These are phyloP conservation scores for Megalops atlanticus DNA, from an alignment of 2,113 vertebrate genomes.

Conservation along the genomic window DNA sequence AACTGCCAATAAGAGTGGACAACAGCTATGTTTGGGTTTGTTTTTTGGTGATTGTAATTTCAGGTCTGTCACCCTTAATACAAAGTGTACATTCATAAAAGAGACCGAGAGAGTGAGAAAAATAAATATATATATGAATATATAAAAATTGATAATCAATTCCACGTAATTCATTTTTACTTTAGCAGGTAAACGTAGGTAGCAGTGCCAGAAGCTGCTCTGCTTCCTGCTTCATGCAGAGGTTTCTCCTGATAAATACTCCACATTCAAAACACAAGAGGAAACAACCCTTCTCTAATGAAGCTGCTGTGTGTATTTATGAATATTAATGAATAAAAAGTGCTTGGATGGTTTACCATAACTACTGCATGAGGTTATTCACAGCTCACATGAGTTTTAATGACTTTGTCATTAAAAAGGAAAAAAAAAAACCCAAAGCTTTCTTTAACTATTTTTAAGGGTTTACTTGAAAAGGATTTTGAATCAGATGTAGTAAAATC, in stretches of 20 bases:
- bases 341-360: conserved; percentile 99
- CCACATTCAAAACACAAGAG: conserved; percentile 92
- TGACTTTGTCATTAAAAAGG: conserved; percentile 88
- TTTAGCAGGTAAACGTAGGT: conserved; percentile 94
- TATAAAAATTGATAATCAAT: conserved; percentile 91
- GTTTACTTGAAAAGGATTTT: conserved; percentile 62
- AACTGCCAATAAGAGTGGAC: conserved; percentile 98
- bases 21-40: conserved; percentile 49
- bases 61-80: conserved; percentile 99
- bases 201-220: conserved; percentile 79
- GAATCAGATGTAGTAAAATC: conserved; percentile 36
- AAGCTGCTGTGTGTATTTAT: conserved; percentile 99
- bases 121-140: conserved; percentile 81
- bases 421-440: conserved; percentile 81
- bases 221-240: conserved; percentile 86
- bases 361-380: conserved; percentile 99
- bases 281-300: conserved; percentile 86
- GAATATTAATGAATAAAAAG: conserved; percentile 99
- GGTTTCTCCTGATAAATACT: conserved; percentile 93
- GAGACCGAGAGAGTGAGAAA: conserved; percentile 72
- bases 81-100: conserved; percentile 96
- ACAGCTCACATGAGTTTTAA: conserved; percentile 97
- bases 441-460: conserved; percentile 73
- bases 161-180: conserved; percentile 94
- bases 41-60: conserved; percentile 99